Base-by-base conservation (phyloP, 2,113 vertebrate genomes). In the Delphinapterus leucas region DNA sequence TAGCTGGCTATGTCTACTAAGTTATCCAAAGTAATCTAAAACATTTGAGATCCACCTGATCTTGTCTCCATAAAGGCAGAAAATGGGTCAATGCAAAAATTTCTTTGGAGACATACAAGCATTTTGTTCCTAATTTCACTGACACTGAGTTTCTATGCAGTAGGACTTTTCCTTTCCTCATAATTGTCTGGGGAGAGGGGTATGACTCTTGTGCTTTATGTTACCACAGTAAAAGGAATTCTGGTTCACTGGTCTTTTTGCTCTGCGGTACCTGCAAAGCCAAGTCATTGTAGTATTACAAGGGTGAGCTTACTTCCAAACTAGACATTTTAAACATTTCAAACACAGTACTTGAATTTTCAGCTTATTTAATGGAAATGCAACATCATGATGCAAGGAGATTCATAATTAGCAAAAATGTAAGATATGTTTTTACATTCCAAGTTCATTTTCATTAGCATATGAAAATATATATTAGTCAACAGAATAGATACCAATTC, bases 381-480 rank as follows among this genome's bases (percentile, higher is more conserved):
- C 10, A 93, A 41, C 26, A 92, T 15, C 5, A 41, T 31, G 26
- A 73, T 67, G 18, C 36, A 80, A 94, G 58, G 38, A 63, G n/a
- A 84, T 70, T 58, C 31, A 5, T 73, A 79, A 65, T 92, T 76
- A 96, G 20, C 58, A 92, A 92, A 65, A 83, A n/a, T 89, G 17
- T 49, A 77, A 68, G 41, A 26, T 73, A 41, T 28, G 2, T 7
- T 68, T 95, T 88, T 49, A 28, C 18, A 71, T 70, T 84, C 60
- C 53, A 86, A 96, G 80, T 14, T 70, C 88, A 87, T 74, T 67
- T 92, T 90, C 25, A 80, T 87, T 90, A 90, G 61, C 10, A 80
- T 74, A 80, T 96, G 33, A 93, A 94, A 94, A 92, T 53, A 9
- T 65, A 23, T 73, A 41, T 87, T 47, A 79, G 28, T 90, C 21